Conservation (phyloP, 2,797 vertebrate genomes). For the Myoxocephalus aenaeus region DNA sequence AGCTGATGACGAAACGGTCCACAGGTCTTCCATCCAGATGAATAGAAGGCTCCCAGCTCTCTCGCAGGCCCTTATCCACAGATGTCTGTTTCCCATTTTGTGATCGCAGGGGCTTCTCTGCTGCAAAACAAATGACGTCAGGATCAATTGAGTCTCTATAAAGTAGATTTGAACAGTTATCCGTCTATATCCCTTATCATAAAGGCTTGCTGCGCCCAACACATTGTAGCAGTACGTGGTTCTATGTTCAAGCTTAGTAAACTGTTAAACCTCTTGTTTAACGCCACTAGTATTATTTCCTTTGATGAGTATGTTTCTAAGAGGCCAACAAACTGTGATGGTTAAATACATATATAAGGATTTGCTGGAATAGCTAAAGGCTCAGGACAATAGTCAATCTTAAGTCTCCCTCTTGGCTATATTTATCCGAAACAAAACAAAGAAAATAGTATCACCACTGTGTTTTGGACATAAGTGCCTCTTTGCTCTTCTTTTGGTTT, state of each 20-base stretch:
- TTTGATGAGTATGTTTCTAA: not conserved
- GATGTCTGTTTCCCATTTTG: conserved; percentile 83
- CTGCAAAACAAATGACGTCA: conserved; percentile 70
- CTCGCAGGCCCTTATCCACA: conserved; percentile 79
- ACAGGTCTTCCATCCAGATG: conserved; percentile 82
- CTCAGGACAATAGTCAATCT: conserved; percentile 25
- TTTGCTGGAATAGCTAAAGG: conserved; percentile 35
- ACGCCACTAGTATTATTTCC: conserved; percentile 11
- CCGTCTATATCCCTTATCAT: not conserved
- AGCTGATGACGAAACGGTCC: conserved; percentile 83
- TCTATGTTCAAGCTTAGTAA: conserved; percentile 13
- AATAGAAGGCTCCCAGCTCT: conserved; percentile 85
- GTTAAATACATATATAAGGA: conserved; percentile 45
- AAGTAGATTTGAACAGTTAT: conserved; percentile 18
- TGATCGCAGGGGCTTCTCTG: conserved; percentile 81
- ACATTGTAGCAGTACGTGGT: not conserved
- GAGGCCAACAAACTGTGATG: not conserved
- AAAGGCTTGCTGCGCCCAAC: not conserved
- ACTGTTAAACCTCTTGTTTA: conserved; percentile 3
- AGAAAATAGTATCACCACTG: conserved; percentile 14
- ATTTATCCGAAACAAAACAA: conserved; percentile 40
- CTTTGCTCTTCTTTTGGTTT: conserved; percentile 19
- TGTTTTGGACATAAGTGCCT: conserved; percentile 23
- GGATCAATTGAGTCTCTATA: conserved; percentile 12
- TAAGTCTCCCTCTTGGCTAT: conserved; percentile 22